Percentiles rank a stretch among this genome's conserved stretches.
These are phyloP conservation scores for Drosophila kanekoi DNA, from an alignment of 2,888 invertebrate genomes.

Conservation along the genomic window DNA sequence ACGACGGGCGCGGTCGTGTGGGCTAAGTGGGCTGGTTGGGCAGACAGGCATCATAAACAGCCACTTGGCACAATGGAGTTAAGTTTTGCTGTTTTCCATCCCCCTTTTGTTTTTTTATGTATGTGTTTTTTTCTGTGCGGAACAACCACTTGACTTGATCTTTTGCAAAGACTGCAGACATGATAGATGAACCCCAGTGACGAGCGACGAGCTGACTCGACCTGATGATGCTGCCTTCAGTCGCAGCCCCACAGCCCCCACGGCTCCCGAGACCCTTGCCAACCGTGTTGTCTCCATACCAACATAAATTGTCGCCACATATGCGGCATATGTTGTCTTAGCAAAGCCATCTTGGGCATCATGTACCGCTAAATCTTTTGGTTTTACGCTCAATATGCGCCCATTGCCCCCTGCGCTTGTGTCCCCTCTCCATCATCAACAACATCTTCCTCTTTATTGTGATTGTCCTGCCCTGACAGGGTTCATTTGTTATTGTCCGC, in stretches of 20 bases:
- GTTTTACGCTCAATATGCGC: slow-evolving; percentile 75
- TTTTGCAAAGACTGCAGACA: slow-evolving; percentile 52
- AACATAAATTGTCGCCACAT: slow-evolving; percentile 53
- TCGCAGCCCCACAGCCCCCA: not conserved
- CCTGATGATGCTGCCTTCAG: slow-evolving; percentile 21
- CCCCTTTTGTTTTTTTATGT: not conserved
- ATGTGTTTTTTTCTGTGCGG: not conserved
- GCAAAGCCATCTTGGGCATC: slow-evolving; percentile 66
- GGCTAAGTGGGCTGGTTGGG: not conserved
- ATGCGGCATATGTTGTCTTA: slow-evolving; percentile 60
- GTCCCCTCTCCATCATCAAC: not conserved
- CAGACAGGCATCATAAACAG: slow-evolving; percentile 53
- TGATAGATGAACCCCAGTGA: slow-evolving; percentile 65
- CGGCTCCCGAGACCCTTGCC: not conserved
- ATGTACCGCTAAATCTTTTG: slow-evolving; percentile 75
- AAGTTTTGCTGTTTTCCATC: slow-evolving; percentile 15
- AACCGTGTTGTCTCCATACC: not conserved
- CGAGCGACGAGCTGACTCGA: slow-evolving; percentile 53
- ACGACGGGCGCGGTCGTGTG: no score
- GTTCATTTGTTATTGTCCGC: slow-evolving; percentile 80
- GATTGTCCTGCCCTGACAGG: slow-evolving; percentile 55
- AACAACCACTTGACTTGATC: slow-evolving; percentile 48
- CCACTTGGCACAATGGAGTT: slow-evolving; percentile 59
- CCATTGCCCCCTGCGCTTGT: not conserved
- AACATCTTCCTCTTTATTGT: slow-evolving; percentile 45